phyloP scores from a whole-genome alignment of 2,113 vertebrate species.

The Arenaria interpres region DNA sequence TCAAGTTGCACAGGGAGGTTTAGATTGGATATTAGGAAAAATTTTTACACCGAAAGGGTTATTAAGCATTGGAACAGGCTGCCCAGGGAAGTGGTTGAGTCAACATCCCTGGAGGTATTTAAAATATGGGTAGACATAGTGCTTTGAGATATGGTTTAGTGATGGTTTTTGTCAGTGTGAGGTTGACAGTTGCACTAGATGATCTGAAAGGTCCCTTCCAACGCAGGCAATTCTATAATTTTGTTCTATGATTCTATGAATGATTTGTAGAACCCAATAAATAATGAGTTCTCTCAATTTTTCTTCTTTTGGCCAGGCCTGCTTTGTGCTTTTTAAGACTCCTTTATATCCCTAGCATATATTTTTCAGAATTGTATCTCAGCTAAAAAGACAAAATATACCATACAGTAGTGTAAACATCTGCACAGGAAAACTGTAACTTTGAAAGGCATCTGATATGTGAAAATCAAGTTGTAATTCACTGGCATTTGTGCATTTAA shows the following conservation, averaged over 20 bases:
- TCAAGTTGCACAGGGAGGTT: too few species aligned
- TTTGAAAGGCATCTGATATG: neutral
- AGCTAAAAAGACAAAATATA: neutral
- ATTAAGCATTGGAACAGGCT: too few species aligned
- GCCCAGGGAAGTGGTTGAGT: too few species aligned
- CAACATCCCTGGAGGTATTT: too few species aligned
- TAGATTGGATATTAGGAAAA: too few species aligned
- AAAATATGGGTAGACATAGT: too few species aligned
- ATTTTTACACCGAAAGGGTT: too few species aligned
- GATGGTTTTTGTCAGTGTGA: too few species aligned
- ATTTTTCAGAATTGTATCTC: neutral
- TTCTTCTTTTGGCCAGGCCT: neutral
- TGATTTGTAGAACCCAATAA: neutral
- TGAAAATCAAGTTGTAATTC: neutral
- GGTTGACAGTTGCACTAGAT: too few species aligned
- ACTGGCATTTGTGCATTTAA: neutral
- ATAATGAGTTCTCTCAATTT: neutral
- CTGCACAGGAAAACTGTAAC: neutral
- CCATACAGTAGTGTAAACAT: neutral
- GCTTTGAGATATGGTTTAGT: too few species aligned
- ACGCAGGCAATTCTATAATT: too few species aligned
- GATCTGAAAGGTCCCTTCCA: too few species aligned
- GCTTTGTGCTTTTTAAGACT: neutral
- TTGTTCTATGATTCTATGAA: neutral
- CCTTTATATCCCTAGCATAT: neutral